Evolutionary conservation across 2,888 invertebrate species (phyloP).

Genomic region (Polia nebulosa): DNA sequence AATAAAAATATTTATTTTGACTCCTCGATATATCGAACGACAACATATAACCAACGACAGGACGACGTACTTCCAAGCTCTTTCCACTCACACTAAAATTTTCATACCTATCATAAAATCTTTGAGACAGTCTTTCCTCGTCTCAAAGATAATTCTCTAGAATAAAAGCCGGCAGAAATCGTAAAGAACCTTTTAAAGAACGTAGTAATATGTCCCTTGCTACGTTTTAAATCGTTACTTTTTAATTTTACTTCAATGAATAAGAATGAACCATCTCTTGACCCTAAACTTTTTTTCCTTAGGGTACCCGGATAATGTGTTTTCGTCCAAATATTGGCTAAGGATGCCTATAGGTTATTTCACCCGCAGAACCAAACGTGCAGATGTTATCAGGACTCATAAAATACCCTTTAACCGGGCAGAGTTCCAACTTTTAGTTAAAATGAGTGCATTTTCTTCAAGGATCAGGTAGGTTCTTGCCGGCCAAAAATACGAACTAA

Average conservation of each 20-base stretch:
- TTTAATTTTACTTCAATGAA: conserved; percentile 44
- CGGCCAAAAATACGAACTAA: not conserved
- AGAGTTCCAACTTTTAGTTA: conserved; percentile 37
- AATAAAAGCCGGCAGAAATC: conserved; percentile 73
- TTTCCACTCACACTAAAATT: conserved; percentile 74
- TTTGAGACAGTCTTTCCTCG: conserved; percentile 72
- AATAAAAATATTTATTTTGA: conserved; percentile 73
- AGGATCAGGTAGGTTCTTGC: not conserved
- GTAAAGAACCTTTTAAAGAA: conserved; percentile 75
- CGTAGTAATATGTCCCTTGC: conserved; percentile 52
- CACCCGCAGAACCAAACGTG: conserved; percentile 4
- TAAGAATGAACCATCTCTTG: conserved; percentile 9
- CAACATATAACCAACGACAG: conserved; percentile 44
- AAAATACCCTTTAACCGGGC: conserved; percentile 30
- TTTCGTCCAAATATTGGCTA: conserved; percentile 10
- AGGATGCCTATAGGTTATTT: not conserved
- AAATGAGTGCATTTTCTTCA: conserved; percentile 36
- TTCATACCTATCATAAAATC: conserved; percentile 78
- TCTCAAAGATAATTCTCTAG: conserved; percentile 75
- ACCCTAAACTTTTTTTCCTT: not conserved
- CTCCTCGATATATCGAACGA: conserved; percentile 61
- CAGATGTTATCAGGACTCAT: conserved; percentile 26
- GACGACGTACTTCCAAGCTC: conserved; percentile 47
- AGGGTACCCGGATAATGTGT: conserved; percentile 6
- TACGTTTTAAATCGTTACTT: conserved; percentile 57